Evolutionary conservation across 2,797 vertebrate genomes (phyloP).

Genomic region (Poeciliopsis turneri): DNA sequence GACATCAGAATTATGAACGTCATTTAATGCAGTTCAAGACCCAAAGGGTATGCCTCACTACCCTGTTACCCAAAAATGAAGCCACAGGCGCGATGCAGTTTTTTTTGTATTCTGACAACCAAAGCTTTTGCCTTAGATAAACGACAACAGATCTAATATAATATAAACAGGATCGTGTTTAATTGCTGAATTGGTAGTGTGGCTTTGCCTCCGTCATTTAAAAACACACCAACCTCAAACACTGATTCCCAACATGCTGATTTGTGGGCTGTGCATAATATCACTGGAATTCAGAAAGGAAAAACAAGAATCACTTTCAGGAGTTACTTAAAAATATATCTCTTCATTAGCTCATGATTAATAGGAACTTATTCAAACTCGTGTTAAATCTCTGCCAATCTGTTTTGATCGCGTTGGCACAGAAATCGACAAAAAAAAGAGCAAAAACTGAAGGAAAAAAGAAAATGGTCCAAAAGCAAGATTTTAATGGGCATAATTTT

Average conservation of each 20-base stretch:
- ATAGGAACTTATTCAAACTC: conserved; percentile 20
- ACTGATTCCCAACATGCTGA: conserved; percentile 40
- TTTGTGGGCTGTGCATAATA: conserved; percentile 43
- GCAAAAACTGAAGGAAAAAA: conserved; percentile 43
- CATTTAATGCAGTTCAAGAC: background rate
- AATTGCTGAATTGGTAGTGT: conserved; percentile 53
- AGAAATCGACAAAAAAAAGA: conserved; percentile 32
- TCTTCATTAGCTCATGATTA: conserved; percentile 26
- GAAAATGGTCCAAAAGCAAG: conserved; percentile 34
- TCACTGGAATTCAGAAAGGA: background rate
- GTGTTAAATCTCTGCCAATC: conserved; percentile 42
- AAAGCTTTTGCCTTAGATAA: background rate
- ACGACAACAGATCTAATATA: background rate
- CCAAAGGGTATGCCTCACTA: background rate
- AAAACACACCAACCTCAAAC: conserved; percentile 49
- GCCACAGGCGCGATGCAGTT: background rate
- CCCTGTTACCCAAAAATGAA: background rate
- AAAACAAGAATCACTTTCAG: conserved; percentile 18
- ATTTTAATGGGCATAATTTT: conserved; percentile 44
- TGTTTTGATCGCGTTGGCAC: conserved; percentile 44
- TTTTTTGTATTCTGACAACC: background rate
- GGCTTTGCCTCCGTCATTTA: conserved; percentile 60
- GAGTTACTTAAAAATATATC: conserved; percentile 15
- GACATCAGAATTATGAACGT: background rate
- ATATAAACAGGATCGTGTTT: conserved; percentile 20